Percentiles rank a stretch among this genome's conserved stretches.
Evolutionary conservation across 2,113 vertebrate species (phyloP).

Genomic region (Oceanodroma tethys): DNA sequence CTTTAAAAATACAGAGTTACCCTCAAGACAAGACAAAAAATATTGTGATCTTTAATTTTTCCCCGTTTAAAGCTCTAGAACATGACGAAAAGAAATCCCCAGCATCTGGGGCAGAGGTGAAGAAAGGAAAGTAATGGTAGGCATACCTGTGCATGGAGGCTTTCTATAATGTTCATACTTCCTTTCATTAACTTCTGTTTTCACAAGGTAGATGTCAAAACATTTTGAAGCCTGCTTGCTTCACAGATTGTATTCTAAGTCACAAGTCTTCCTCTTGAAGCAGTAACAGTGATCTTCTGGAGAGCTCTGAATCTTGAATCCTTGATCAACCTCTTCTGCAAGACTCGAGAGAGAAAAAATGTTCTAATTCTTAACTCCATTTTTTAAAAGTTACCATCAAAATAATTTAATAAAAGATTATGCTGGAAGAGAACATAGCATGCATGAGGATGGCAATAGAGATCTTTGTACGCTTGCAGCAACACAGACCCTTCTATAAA

Average conservation of each 20-base stretch:
- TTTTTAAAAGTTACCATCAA: background rate
- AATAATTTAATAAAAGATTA: background rate
- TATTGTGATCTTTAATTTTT: background rate
- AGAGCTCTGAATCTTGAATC: conserved; percentile 11
- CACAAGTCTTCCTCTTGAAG: conserved; percentile 69
- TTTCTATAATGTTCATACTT: conserved; percentile 40
- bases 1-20: background rate
- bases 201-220: conserved; percentile 52
- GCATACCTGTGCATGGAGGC: conserved; percentile 59
- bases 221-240: conserved; percentile 49
- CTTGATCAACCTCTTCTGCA: conserved; percentile 68
- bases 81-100: background rate
- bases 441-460: background rate
- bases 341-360: conserved; percentile 23
- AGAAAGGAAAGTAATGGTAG: background rate
- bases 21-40: background rate
- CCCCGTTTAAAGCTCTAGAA: background rate
- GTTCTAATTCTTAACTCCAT: background rate
- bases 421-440: background rate
- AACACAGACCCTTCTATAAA: background rate
- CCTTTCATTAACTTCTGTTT: conserved; percentile 41
- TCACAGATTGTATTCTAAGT: conserved; percentile 62
- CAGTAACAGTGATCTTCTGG: conserved; percentile 69
- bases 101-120: background rate
- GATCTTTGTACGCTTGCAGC: background rate